Percentiles rank a stretch among this genome's conserved stretches.
These are phyloP conservation scores for Alaudala cheleensis DNA, from an alignment of 2,113 vertebrate species.

Conservation along the genomic window DNA sequence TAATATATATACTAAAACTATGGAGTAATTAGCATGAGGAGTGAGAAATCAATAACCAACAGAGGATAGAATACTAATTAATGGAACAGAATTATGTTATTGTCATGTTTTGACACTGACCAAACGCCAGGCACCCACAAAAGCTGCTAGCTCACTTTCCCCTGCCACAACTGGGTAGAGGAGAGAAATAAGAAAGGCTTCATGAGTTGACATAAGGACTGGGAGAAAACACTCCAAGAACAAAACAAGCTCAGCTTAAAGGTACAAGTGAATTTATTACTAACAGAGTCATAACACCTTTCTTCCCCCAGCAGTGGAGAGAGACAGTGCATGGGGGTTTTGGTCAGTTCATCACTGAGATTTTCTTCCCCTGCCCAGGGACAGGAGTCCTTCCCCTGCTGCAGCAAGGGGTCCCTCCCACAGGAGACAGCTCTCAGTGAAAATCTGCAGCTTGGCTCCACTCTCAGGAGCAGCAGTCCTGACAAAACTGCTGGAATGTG, in stretches of 20 bases:
- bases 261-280: neutral
- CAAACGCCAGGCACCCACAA: neutral
- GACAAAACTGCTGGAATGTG: no score
- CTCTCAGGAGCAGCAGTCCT: no score
- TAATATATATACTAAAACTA: neutral
- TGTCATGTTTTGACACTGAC: neutral
- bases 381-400: neutral
- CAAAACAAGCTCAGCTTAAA: neutral
- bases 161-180: neutral
- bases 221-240: neutral
- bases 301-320: neutral
- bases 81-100: neutral
- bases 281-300: neutral
- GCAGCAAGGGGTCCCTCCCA: neutral
- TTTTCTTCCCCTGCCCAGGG: no score
- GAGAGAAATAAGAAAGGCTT: neutral
- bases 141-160: rapidly evolving
- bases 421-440: no score
- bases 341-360: neutral
- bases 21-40: neutral
- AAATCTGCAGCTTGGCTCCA: no score
- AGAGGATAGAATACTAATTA: neutral
- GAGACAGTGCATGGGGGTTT: neutral
- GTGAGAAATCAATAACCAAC: neutral
- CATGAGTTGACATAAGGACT: neutral